Base-by-base conservation (phyloP, 1,140 invertebrate species). In the Leucophenga varia region DNA sequence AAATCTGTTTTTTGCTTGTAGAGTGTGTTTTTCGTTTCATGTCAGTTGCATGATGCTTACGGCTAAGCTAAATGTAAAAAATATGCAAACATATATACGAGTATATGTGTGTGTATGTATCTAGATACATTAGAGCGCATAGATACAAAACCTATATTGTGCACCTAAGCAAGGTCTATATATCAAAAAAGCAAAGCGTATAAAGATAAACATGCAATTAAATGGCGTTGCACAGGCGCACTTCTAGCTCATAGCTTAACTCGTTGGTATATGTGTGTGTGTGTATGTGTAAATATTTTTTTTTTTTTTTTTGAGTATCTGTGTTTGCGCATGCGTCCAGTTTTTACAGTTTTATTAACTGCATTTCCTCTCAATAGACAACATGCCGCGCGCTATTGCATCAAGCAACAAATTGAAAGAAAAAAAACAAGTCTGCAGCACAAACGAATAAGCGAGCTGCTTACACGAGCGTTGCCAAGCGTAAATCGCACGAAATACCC, bases 341-440 rank as follows among this genome's bases (percentile, higher is more conserved):
- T 67, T 67, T 67, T 67, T 67, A 67, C 63, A 67, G 63, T 67
- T 67, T 67, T 67, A 67, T 67, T 67, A 67, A 67, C 63, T 67
- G 63, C 63, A 67, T 67, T 67, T 67, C 63, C 67, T n/a, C n/a
- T n/a, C n/a, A n/a, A n/a, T n/a, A n/a, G n/a, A n/a, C n/a, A 67
- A 68, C 63, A 68, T 59, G 63, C 55, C 48, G 53, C 36, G 41
- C 4, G n/a, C n/a, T n/a, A n/a, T n/a, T n/a, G 22, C 54, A n/a
- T n/a, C 39, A 52, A 52, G 43, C 36, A 55, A 51, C 55, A 41
- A 37, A 47, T 40, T 6, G 22, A 42, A 34, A 34, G 13, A 9
- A 9, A 13, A 34, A 34, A 14, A 34, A 14, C 31, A 47, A 41
- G 41, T 43, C 59, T 47, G n/a, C n/a, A n/a, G n/a, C n/a, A n/a